phyloP scores from a whole-genome alignment of 2,888 invertebrate species.

The Limnephilus marmoratus region DNA sequence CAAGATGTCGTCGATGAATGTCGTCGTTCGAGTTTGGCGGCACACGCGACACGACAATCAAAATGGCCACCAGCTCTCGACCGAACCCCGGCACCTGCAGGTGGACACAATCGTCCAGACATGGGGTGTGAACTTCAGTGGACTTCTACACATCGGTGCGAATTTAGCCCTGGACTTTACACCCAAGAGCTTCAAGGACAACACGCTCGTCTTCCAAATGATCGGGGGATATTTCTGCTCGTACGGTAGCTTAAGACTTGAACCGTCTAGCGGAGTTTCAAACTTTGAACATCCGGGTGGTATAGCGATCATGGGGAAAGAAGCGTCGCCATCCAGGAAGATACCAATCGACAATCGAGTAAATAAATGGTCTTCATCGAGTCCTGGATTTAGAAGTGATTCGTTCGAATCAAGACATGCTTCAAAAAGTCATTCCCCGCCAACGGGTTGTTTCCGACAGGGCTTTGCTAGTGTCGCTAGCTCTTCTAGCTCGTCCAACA shows the following conservation, averaged over 20 bases:
- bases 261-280: slow-evolving; percentile 66
- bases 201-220: slow-evolving; percentile 91
- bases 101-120: slow-evolving; percentile 83
- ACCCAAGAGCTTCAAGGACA: slow-evolving; percentile 82
- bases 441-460: slow-evolving; percentile 72
- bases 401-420: slow-evolving; percentile 72
- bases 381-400: slow-evolving; percentile 69
- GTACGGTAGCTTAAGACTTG: slow-evolving; percentile 76
- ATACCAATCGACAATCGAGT: slow-evolving; percentile 69
- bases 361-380: slow-evolving; percentile 74
- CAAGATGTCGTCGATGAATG: slow-evolving; percentile 74
- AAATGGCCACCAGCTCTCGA: neutral
- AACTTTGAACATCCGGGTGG: slow-evolving; percentile 37
- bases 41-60: slow-evolving; percentile 71
- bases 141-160: slow-evolving; percentile 86
- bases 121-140: slow-evolving; percentile 92
- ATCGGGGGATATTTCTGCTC: slow-evolving; percentile 91
- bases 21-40: slow-evolving; percentile 76
- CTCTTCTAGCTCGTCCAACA: slow-evolving; percentile 27
- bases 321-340: slow-evolving; percentile 69
- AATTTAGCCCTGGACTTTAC: slow-evolving; percentile 83
- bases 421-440: slow-evolving; percentile 76
- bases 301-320: slow-evolving; percentile 70
- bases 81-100: slow-evolving; percentile 71
- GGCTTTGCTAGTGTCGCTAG: slow-evolving; percentile 69